These are phyloP conservation scores for Chirona hameri DNA, from an alignment of 2,888 invertebrate genomes.

Conservation along the genomic window DNA sequence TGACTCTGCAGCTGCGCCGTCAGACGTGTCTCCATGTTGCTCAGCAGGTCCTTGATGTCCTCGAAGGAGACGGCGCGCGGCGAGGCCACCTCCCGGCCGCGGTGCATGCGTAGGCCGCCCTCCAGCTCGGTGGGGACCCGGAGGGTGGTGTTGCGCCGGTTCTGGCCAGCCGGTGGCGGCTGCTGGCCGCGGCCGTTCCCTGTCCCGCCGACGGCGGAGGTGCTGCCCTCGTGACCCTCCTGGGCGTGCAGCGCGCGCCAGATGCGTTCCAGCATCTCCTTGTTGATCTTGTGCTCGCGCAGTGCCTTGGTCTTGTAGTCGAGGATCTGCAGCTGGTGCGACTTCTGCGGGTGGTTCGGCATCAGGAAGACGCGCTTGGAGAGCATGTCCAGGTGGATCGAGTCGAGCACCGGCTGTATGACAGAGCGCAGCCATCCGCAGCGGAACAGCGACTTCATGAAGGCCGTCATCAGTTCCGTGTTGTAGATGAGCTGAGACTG, in stretches of 20 bases:
- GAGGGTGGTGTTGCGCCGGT: neutral
- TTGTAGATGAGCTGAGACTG: slow-evolving; percentile 49
- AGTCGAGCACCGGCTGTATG: neutral
- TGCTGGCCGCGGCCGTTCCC: neutral
- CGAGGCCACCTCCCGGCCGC: slow-evolving; percentile 11
- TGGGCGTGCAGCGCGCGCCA: slow-evolving; percentile 3
- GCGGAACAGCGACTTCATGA: neutral
- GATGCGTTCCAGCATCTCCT: slow-evolving; percentile 6
- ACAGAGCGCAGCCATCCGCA: neutral
- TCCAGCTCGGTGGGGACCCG: neutral
- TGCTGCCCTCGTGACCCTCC: neutral
- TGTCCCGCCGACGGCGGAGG: neutral
- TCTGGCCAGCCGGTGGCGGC: neutral
- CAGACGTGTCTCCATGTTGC: slow-evolving; percentile 25
- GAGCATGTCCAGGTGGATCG: slow-evolving; percentile 8
- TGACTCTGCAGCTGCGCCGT: slow-evolving; percentile 8
- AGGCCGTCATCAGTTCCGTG: slow-evolving; percentile 34
- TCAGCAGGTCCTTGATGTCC: slow-evolving; percentile 22
- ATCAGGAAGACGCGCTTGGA: slow-evolving; percentile 34
- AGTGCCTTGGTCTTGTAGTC: slow-evolving; percentile 14
- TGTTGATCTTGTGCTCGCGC: slow-evolving; percentile 27
- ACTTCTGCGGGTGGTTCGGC: slow-evolving; percentile 36
- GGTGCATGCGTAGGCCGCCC: neutral
- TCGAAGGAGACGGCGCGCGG: neutral
- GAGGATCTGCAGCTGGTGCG: slow-evolving; percentile 25